Evolutionary conservation across 2,888 invertebrate genomes (phyloP), one percentile per base, ranked within the genome.

Genomic region (Agrochola macilenta): DNA sequence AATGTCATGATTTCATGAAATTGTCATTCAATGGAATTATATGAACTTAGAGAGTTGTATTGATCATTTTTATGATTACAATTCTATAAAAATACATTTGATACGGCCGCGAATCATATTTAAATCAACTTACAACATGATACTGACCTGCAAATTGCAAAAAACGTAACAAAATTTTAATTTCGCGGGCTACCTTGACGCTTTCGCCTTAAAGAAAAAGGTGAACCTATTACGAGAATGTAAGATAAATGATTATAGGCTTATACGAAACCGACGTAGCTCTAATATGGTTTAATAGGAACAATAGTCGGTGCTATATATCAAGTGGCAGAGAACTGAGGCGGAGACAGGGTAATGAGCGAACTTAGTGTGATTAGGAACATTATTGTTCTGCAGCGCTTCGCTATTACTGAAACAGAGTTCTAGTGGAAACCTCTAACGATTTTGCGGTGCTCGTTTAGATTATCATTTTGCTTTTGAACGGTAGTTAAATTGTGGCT

Each of bases 321-420:
- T 85, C 85, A 86, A 65, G 79, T 63, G 69, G 71, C 70, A 78
- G 74, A 77, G 80, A 69, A 77, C 63, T 79, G 85, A 77, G 76
- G 76, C 76, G 69, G 74, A 71, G 85, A 87, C 80, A 84, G 80
- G 84, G 85, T 89, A 91, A 90, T 90, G 90, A 90, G 88, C 54
- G 80, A 88, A 88, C 86, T 87, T 89, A 78, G 69, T 80, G 79
- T 76, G 86, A 88, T 90, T 89, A 85, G 79, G 81, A 76, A 76
- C 74, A 79, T 84, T 79, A 89, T 88, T 88, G 85, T 89, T 83
- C 85, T 78, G 64, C 71, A 83, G 86, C 84, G 76, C 81, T 83
- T 79, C 79, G 85, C 84, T 83, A 84, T 89, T 80, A 85, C 81
- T 84, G 83, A 84, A 82, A 78, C 83, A 75, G 83, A 84, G 76